Evolutionary conservation across 2,797 vertebrate genomes (phyloP).

Genomic region (Darevskia nairensis): DNA sequence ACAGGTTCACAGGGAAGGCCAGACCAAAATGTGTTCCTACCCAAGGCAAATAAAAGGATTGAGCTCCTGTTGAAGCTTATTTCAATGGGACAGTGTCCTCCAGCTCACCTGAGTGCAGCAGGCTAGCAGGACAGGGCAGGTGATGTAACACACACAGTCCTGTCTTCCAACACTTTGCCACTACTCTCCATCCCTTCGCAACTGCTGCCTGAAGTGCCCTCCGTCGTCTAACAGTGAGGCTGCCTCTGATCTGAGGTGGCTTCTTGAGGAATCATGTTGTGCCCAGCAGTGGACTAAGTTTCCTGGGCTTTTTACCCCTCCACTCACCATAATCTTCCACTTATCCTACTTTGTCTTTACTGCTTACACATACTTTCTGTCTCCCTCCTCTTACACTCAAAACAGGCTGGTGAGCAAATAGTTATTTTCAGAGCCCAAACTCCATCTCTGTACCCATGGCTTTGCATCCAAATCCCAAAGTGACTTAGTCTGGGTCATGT

Average conservation of each 20-base stretch:
- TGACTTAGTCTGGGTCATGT: slow-evolving; percentile 1
- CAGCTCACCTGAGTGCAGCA: too few relatives aligned
- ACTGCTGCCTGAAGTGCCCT: not conserved
- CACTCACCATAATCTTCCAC: not conserved
- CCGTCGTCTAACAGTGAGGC: not conserved
- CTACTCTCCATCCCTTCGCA: not conserved
- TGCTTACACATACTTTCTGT: not conserved
- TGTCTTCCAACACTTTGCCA: not conserved
- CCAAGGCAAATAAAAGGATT: not conserved
- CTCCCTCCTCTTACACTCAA: not conserved
- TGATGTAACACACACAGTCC: not conserved
- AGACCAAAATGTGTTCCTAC: not conserved
- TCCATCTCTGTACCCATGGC: not conserved
- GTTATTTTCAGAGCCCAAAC: not conserved
- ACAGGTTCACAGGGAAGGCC: not conserved
- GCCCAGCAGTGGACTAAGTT: not conserved
- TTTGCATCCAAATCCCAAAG: not conserved
- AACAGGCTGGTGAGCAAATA: not conserved
- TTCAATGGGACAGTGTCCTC: too few relatives aligned
- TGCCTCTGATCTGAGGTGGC: not conserved
- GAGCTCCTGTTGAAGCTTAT: too few relatives aligned
- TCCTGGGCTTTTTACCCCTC: not conserved
- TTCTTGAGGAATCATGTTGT: not conserved
- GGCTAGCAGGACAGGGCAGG: not conserved
- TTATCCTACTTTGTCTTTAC: not conserved